Conservation (phyloP, 1,140 invertebrate species). For the Steinernema feltiae region DNA sequence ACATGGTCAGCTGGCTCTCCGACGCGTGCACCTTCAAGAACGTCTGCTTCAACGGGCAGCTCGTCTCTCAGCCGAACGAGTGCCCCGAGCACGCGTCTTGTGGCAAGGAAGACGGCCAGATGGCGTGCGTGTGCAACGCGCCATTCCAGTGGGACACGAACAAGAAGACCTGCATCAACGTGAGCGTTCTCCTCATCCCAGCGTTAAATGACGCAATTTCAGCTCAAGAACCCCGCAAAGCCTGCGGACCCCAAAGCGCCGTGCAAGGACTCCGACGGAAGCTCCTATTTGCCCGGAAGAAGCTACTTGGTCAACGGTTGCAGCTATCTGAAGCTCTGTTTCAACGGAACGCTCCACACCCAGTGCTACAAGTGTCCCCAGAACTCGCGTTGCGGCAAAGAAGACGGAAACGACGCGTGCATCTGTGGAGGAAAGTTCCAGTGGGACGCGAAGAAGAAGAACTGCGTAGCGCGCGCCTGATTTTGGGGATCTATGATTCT, state of each 20-base stretch:
- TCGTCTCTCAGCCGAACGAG: neutral
- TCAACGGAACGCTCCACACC: neutral
- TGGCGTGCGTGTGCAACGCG: neutral
- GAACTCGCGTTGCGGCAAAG: neutral
- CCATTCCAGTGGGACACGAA: neutral
- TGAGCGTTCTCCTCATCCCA: neutral
- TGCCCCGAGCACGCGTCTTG: neutral
- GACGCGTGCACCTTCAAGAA: neutral
- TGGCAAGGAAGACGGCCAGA: neutral
- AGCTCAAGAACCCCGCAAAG: neutral
- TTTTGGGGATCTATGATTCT: no score
- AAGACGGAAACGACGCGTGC: neutral
- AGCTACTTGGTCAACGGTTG: neutral
- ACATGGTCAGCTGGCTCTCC: neutral
- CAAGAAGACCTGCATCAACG: neutral
- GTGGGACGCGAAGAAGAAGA: neutral
- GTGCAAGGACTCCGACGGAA: neutral
- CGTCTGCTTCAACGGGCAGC: neutral
- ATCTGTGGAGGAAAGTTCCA: neutral
- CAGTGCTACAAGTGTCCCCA: neutral
- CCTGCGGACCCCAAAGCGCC: neutral
- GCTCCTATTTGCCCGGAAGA: neutral
- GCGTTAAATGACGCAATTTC: neutral
- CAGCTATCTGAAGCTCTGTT: neutral
- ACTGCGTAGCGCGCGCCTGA: neutral